A percentile compares a stretch with the other conserved stretches of the same genome.
phyloP scores from a whole-genome alignment of 2,797 vertebrate genomes.

The Gallinago solitaria region DNA sequence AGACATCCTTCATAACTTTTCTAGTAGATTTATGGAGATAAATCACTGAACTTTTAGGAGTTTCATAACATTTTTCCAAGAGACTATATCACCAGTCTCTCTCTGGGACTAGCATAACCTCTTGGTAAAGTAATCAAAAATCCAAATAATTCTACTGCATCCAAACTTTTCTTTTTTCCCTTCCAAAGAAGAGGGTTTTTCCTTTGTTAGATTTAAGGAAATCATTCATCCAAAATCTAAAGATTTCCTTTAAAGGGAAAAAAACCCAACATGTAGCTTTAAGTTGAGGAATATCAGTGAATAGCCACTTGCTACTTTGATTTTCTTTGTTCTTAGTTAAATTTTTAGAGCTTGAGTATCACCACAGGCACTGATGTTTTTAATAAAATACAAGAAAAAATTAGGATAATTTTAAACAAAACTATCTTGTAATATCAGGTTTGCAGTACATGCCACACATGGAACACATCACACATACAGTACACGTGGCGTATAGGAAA shows the following conservation, averaged over 20 bases:
- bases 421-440: not conserved
- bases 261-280: not conserved
- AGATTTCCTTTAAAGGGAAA: not conserved
- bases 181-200: not conserved
- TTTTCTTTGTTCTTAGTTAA: not conserved
- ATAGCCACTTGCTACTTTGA: not conserved
- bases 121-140: not conserved
- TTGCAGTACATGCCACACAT: not conserved
- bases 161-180: not conserved
- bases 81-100: not conserved
- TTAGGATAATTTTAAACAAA: not conserved
- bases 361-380: not conserved
- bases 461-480: not conserved
- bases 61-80: conserved; percentile 14
- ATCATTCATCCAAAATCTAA: not conserved
- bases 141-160: not conserved
- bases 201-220: not conserved
- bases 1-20: not conserved
- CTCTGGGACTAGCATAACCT: not conserved
- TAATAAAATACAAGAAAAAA: not conserved
- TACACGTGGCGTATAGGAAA: not conserved
- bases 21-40: conserved; percentile 8
- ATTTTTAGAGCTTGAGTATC: not conserved
- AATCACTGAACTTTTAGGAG: not conserved
- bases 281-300: not conserved